These are phyloP conservation scores for Rhopalosiphum maidis DNA, from an alignment of 1,140 invertebrate genomes.

Conservation along the genomic window DNA sequence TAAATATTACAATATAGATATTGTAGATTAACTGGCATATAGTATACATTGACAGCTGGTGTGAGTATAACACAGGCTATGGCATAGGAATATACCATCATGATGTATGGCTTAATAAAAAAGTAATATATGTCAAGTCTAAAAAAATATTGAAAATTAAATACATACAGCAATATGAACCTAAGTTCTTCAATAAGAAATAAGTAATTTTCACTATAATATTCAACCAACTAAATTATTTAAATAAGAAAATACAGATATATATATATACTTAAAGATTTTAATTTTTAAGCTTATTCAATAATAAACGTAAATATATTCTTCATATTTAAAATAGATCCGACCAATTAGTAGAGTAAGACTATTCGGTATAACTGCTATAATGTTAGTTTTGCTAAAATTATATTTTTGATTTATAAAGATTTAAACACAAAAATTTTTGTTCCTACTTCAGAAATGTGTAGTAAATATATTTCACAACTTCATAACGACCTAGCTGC, in stretches of 20 bases:
- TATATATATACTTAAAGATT: no score
- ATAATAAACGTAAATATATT: background rate
- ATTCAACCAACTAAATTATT: background rate
- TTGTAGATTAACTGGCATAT: background rate
- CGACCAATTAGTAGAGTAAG: background rate
- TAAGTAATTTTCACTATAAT: background rate
- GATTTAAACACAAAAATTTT: no score
- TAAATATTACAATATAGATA: constrained; percentile 9
- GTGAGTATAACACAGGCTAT: background rate
- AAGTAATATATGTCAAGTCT: background rate
- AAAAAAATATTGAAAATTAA: background rate
- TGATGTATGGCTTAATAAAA: background rate
- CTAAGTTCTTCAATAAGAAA: background rate
- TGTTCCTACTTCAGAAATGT: background rate
- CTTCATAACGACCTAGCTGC: background rate
- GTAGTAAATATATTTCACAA: background rate
- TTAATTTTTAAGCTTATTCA: background rate
- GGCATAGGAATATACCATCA: background rate
- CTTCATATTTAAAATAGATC: background rate
- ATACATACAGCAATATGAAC: background rate
- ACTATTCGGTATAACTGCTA: no score
- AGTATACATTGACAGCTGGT: background rate
- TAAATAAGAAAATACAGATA: background rate
- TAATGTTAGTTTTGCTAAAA: background rate
- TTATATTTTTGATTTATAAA: background rate